Conservation (phyloP, 1,140 invertebrate species). For the Macrotrachela quadricornifera region DNA sequence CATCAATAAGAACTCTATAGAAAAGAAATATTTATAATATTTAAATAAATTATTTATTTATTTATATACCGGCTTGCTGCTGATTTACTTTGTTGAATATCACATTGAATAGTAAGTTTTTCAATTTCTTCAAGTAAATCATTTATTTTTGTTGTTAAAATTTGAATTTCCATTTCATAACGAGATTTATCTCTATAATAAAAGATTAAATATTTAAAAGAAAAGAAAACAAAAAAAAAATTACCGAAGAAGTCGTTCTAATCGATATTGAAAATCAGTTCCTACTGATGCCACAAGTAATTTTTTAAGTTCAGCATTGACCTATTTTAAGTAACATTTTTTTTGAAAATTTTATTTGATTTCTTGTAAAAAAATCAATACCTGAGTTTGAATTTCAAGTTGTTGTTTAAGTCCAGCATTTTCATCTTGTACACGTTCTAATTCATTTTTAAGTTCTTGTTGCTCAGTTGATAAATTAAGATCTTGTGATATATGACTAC, state of each 20-base stretch:
- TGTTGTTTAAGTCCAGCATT: conserved; percentile 40
- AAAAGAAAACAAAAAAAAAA: background rate
- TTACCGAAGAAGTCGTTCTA: conserved; percentile 48
- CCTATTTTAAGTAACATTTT: no score
- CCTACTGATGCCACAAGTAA: conserved; percentile 74
- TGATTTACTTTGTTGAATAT: conserved; percentile 85
- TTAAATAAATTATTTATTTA: background rate
- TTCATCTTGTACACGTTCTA: conserved; percentile 16
- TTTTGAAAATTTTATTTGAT: no score
- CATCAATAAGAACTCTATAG: conserved; percentile 62
- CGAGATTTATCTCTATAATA: conserved; percentile 59
- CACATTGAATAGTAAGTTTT: conserved; percentile 67
- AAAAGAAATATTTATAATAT: conserved; percentile 7
- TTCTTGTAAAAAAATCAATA: conserved; percentile 10
- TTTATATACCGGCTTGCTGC: conserved; percentile 53
- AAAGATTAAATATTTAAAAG: background rate
- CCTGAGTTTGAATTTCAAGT: conserved; percentile 32
- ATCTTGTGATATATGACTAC: no score
- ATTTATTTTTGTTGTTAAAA: conserved; percentile 55
- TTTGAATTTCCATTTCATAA: conserved; percentile 55
- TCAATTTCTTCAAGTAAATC: conserved; percentile 69
- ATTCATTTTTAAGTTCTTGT: conserved; percentile 12
- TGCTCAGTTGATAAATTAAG: conserved; percentile 1
- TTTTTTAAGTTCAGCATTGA: conserved; percentile 68
- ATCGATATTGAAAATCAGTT: conserved; percentile 67